Base-by-base conservation (phyloP, 2,797 vertebrate genomes). In the Gymnothorax reevesii region DNA sequence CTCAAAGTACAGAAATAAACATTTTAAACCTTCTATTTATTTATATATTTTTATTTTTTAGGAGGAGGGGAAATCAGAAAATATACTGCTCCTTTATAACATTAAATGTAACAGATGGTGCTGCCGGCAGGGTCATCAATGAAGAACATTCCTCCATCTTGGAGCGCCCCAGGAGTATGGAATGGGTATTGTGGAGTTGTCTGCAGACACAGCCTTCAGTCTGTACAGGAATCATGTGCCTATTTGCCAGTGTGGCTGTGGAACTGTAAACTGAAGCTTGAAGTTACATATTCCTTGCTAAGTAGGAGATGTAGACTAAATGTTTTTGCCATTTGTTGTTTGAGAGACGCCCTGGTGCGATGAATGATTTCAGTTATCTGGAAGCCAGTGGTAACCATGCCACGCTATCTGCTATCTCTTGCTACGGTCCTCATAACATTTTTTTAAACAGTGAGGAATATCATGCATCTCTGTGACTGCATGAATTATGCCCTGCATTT, bases 311-410 rank as follows among this genome's bases (percentile, higher is more conserved):
- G 62, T n/a, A 77, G 62, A 66, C 75, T 82, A 85, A 87, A 85
- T 73, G 77, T 71, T 60, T 80, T 85, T 73, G 84, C 77, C 75
- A 69, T 87, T 87, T 87, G 83, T 85, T 87, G 22, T 86, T 85
- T 80, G 83, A 73, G 83, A 52, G 69, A 25, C 49, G 54, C 83
- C 22, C 22, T 59, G 83, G 83, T 84, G 86, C 84, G 83, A 85
- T 84, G 75, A 87, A 85, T 87, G 55, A 82, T 57, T 82, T 80
- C 82, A 84, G 84, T 83, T 83, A 71, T 80, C 83, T 69, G 86
- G 75, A 60, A 77, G 84, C 73, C 60, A 85, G 82, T 69, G 64
- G 62, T 82, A 75, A 82, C 57, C 77, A 79, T 73, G 62, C 27
- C 60, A 87, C 73, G 77, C 84, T 85, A 77, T 42, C 49, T 83